phyloP scores from a whole-genome alignment of 1,140 invertebrate species.

The Choristoneura fumiferana region DNA sequence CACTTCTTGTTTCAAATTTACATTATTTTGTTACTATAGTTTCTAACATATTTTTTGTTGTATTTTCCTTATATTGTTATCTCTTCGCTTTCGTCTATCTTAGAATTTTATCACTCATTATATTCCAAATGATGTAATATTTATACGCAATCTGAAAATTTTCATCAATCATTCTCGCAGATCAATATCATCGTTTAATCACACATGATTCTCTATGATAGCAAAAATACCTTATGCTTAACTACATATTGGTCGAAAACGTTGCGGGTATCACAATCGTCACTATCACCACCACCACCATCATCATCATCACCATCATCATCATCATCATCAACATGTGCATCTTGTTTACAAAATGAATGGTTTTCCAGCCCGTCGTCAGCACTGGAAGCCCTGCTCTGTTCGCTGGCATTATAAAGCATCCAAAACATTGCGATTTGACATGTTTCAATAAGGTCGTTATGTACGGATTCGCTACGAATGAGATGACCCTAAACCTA shows the following conservation, averaged over 20 bases:
- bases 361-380: conserved; percentile 29
- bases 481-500: conserved; percentile 19
- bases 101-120: neutral
- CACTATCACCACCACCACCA: too few relatives aligned
- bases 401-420: conserved; percentile 19
- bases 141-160: too few relatives aligned
- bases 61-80: conserved; percentile 10
- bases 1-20: neutral
- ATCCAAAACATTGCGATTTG: conserved; percentile 32
- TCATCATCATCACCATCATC: too few relatives aligned
- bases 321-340: too few relatives aligned
- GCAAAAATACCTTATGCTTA: too few relatives aligned
- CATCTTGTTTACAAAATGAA: neutral
- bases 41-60: neutral
- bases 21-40: neutral
- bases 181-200: too few relatives aligned
- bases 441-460: conserved; percentile 27
- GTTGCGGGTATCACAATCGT: too few relatives aligned
- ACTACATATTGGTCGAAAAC: too few relatives aligned
- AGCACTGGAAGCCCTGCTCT: conserved; percentile 12
- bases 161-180: too few relatives aligned
- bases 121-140: too few relatives aligned
- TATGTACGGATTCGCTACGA: conserved; percentile 22
- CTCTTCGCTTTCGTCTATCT: neutral
- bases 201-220: too few relatives aligned